Evolutionary conservation across 2,797 vertebrate species (phyloP).

Genomic region (Sarcophilus harrisii): DNA sequence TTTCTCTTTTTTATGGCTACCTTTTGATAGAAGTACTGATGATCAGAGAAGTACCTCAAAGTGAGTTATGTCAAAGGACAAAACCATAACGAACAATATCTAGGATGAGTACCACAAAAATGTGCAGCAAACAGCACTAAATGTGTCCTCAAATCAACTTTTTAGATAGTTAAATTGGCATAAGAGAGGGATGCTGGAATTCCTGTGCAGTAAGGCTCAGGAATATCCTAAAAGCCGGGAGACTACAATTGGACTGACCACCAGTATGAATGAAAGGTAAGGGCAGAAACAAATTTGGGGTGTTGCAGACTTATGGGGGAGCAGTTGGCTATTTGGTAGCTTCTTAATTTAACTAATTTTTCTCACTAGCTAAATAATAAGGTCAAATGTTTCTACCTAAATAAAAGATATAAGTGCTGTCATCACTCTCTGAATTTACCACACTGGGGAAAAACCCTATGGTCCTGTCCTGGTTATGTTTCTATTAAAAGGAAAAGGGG

Average conservation of each 20-base stretch:
- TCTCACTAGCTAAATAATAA: not conserved
- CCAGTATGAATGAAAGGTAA: not conserved
- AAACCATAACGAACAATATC: not conserved
- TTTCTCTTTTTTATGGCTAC: not conserved
- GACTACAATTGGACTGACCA: not conserved
- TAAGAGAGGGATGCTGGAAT: not conserved
- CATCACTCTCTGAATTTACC: not conserved
- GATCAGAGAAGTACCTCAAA: not conserved
- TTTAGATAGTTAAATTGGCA: not conserved
- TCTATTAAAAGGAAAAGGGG: not conserved
- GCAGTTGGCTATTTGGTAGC: not conserved
- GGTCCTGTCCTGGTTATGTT: not conserved
- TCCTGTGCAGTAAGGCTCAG: not conserved
- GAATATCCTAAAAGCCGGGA: not conserved
- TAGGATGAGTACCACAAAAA: not conserved
- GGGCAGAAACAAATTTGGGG: not conserved
- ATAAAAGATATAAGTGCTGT: not conserved
- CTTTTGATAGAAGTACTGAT: not conserved
- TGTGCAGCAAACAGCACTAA: not conserved
- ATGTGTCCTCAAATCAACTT: not conserved
- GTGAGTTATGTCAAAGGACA: not conserved
- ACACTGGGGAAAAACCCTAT: not conserved
- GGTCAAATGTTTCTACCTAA: not conserved
- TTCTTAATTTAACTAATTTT: not conserved
- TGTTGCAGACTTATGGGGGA: not conserved